A percentile compares a stretch with the other conserved stretches of the same genome.
phyloP scores from a whole-genome alignment of 2,797 vertebrate genomes.

The Dicrostonyx torquatus region DNA sequence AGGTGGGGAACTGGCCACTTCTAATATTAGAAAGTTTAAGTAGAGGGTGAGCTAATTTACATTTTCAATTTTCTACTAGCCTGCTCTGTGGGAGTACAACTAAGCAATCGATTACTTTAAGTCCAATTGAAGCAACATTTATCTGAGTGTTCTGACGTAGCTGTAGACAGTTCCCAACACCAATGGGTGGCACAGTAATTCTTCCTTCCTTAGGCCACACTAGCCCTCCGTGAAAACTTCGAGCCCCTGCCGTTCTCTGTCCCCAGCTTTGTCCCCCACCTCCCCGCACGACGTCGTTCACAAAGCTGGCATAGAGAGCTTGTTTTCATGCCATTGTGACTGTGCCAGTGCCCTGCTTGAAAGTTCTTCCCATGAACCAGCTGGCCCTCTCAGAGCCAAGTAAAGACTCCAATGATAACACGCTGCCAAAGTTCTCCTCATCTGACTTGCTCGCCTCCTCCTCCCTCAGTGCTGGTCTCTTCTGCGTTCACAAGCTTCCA shows the following conservation, averaged over 20 bases:
- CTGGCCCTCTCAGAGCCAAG: background rate
- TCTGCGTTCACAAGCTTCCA: background rate
- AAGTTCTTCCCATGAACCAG: background rate
- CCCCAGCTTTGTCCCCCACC: background rate
- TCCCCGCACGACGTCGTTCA: background rate
- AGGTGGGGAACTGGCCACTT: constrained; percentile 52
- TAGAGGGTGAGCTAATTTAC: constrained; percentile 67
- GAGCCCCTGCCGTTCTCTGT: background rate
- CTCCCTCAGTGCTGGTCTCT: background rate
- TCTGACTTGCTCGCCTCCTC: background rate
- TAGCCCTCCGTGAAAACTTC: background rate
- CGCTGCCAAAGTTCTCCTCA: background rate
- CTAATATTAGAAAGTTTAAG: constrained; percentile 69
- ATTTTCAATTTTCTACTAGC: constrained; percentile 73
- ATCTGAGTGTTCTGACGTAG: constrained; percentile 1
- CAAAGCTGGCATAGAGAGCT: background rate
- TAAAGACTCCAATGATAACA: background rate
- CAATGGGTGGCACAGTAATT: background rate
- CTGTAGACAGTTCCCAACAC: background rate
- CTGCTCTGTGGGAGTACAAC: constrained; percentile 41
- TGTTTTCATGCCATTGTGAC: background rate
- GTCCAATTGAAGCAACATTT: constrained; percentile 31
- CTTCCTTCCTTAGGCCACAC: background rate
- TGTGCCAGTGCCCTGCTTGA: background rate
- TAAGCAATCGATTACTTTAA: constrained; percentile 49